Base-by-base conservation (phyloP, 2,888 invertebrate species). In the Plagiodera versicolora region DNA sequence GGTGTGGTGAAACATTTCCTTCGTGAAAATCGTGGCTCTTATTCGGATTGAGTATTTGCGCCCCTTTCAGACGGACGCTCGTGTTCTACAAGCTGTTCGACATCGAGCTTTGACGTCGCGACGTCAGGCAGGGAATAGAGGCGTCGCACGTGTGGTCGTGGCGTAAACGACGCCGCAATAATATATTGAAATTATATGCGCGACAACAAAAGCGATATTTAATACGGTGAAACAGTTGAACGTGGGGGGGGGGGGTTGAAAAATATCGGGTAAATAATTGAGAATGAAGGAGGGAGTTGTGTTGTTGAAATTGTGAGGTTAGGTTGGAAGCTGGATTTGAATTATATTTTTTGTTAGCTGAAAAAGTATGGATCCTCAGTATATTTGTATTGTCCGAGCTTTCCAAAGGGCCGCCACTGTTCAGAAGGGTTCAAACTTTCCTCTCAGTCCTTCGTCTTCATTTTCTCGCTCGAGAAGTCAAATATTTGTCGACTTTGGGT, bases 401-500 rank as follows among this genome's bases (percentile, higher is more conserved):
- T 6, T 24, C 24, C n/a, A 32, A 10, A 9, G 1, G 32, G 11
- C 32, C 14, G 39, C 39, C 32, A 10, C 32, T 32, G 32, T 32
- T 24, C 24, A 3, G 39, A 32, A 32, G 10, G 11, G 2, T 32
- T 32, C 32, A 2, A 10, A 11, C 6, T 11, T 2, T 14, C 39
- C 3, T 39, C 39, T 39, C 39, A 39, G 11, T 39, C 39, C 39
- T 39, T 39, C 39, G 8, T 2, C 39, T 39, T 39, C 39, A 39
- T 39, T 14, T 39, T 14, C 14, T 14, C 14, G 14, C 39, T n/a
- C 2, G 14, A 8, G 14, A 63, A 44, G 56, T 49, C 70, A 73
- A 73, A 73, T 73, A 73, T 72, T 72, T 73, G 70, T 54, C 51
- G 61, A 68, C 67, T 70, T 70, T 65, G 64, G 32, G 61, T 53